Evolutionary conservation across 2,888 invertebrate species (phyloP).

Genomic region (Drosophila pseudotalamancana): DNA sequence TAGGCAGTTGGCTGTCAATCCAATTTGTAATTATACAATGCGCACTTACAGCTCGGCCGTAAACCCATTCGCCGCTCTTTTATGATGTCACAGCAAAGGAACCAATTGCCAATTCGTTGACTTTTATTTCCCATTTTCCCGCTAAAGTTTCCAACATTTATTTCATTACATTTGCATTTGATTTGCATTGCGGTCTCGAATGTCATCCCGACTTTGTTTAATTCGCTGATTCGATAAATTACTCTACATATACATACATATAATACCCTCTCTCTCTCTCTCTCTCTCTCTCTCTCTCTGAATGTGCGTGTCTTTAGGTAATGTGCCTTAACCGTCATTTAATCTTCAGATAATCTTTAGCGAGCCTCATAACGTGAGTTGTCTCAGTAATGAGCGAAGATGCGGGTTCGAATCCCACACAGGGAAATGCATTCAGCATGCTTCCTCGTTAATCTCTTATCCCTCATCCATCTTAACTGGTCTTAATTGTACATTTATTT

Average conservation of each 20-base stretch:
- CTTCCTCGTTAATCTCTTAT: too few species aligned
- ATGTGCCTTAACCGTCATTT: too few species aligned
- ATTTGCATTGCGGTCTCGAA: neutral
- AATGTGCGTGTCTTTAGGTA: too few species aligned
- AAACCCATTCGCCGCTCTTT: conserved; percentile 5
- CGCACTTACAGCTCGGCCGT: conserved; percentile 41
- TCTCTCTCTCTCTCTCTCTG: too few species aligned
- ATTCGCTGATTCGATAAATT: conserved; percentile 14
- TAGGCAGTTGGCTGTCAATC: conserved; percentile 20
- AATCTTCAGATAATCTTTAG: too few species aligned
- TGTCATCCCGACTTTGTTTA: neutral
- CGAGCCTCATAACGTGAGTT: too few species aligned
- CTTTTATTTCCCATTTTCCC: conserved; percentile 13
- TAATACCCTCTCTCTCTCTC: too few species aligned
- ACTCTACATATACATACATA: neutral
- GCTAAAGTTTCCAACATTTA: conserved; percentile 10
- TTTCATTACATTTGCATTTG: conserved; percentile 4
- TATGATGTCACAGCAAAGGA: conserved; percentile 22
- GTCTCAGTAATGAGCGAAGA: too few species aligned
- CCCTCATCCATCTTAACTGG: too few species aligned
- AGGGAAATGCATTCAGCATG: too few species aligned
- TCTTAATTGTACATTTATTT: too few species aligned
- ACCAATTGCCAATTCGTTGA: conserved; percentile 33
- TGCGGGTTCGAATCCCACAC: too few species aligned
- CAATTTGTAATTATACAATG: conserved; percentile 55